These are phyloP conservation scores for Gobionotothen gibberifrons DNA, from an alignment of 2,797 vertebrate genomes.

Conservation along the genomic window DNA sequence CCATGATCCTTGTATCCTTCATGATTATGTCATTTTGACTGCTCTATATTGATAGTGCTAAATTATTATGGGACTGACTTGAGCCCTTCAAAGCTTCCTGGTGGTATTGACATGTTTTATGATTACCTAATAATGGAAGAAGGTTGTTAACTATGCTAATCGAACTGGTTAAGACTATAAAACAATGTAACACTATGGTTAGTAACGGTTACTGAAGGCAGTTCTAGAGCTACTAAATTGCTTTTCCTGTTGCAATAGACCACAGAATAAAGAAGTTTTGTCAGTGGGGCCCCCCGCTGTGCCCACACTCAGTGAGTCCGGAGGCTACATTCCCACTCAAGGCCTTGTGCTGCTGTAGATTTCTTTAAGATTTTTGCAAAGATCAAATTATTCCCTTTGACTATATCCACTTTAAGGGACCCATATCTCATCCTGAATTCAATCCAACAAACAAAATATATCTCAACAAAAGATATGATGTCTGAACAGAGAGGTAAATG, in stretches of 20 bases:
- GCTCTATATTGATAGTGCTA: background rate
- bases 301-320: constrained; percentile 7
- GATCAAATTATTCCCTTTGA: background rate
- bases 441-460: background rate
- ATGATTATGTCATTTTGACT: background rate
- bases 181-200: background rate
- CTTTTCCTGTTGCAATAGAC: background rate
- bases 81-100: background rate
- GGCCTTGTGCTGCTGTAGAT: background rate
- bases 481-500: background rate
- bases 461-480: background rate
- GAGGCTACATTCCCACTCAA: constrained; percentile 15
- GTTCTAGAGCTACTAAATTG: background rate
- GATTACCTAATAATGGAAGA: background rate
- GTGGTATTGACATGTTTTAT: background rate
- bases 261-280: background rate
- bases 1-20: background rate
- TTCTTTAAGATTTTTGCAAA: background rate
- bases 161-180: background rate
- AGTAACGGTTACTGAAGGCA: background rate
- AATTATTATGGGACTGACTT: background rate
- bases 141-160: no score
- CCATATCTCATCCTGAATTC: constrained; percentile 3
- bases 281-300: background rate
- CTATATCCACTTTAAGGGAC: background rate